Conservation (phyloP, 1,140 invertebrate genomes). For the Halictus rubicundus region DNA sequence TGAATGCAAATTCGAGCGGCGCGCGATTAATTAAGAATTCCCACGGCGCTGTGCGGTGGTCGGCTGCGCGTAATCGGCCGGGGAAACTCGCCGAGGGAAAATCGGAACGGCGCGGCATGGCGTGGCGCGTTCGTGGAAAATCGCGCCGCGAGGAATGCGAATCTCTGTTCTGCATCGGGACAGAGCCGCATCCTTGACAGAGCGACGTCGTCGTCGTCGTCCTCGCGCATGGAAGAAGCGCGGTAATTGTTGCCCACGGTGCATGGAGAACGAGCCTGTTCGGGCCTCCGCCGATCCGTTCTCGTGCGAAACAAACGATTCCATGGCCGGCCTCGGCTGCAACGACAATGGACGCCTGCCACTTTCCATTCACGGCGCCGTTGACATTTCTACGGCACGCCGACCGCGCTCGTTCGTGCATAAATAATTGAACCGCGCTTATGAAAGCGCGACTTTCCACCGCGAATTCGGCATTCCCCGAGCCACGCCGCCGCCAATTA, state of each 20-base stretch:
- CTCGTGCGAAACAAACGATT: slow-evolving; percentile 29
- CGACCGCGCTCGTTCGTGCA: slow-evolving; percentile 42
- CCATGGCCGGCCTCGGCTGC: not conserved
- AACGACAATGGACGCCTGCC: slow-evolving; percentile 18
- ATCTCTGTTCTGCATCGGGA: slow-evolving; percentile 1
- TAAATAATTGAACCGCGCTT: slow-evolving; percentile 48
- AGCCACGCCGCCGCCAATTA: slow-evolving; percentile 36
- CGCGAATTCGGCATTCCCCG: slow-evolving; percentile 46
- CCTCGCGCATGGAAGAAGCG: not conserved
- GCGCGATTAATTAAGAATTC: slow-evolving; percentile 57
- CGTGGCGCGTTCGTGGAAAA: not conserved
- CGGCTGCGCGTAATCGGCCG: not conserved
- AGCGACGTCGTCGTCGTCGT: not conserved
- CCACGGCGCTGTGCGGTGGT: not conserved
- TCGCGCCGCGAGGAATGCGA: not conserved
- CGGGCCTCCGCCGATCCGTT: no score
- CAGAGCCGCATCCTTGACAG: slow-evolving; percentile 13
- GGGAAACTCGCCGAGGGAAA: no score
- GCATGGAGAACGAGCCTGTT: not conserved
- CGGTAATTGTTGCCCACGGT: not conserved
- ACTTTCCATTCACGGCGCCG: slow-evolving; percentile 55
- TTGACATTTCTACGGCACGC: slow-evolving; percentile 58
- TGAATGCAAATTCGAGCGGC: slow-evolving; percentile 38
- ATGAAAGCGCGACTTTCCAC: slow-evolving; percentile 59
- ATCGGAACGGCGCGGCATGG: not conserved